A percentile compares a stretch with the other conserved stretches of the same genome.
phyloP scores from a whole-genome alignment of 2,797 vertebrate genomes.

The Amniataba percoides region DNA sequence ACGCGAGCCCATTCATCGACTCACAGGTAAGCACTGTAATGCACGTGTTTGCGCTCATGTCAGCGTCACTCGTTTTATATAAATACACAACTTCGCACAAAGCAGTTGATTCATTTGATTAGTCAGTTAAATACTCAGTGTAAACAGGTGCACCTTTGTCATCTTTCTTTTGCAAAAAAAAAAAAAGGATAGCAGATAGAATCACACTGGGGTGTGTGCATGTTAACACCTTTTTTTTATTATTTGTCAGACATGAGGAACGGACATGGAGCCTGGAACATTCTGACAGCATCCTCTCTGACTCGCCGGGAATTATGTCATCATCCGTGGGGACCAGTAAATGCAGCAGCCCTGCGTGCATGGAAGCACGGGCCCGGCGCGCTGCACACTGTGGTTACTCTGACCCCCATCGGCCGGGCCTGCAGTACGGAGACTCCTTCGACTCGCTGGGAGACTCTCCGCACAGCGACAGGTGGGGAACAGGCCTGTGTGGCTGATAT shows the following conservation, averaged over 20 bases:
- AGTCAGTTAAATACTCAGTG: neutral
- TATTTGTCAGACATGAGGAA: conserved; percentile 91
- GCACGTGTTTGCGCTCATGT: neutral
- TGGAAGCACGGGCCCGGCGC: conserved; percentile 93
- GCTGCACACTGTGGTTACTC: conserved; percentile 90
- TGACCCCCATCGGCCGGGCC: conserved; percentile 86
- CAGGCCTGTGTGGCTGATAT: conserved; percentile 26
- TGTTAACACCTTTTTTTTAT: conserved; percentile 62
- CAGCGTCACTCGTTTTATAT: neutral
- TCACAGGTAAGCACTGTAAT: conserved; percentile 85
- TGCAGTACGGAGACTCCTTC: conserved; percentile 93
- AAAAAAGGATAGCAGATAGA: neutral
- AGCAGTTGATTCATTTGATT: neutral
- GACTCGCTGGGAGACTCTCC: conserved; percentile 97
- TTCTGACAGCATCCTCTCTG: conserved; percentile 95
- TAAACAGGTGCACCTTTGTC: neutral
- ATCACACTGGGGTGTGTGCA: conserved; percentile 38
- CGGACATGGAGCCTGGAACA: conserved; percentile 97
- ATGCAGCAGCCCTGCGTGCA: conserved; percentile 97
- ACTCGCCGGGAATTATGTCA: conserved; percentile 95
- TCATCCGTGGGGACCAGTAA: conserved; percentile 98
- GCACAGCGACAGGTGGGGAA: conserved; percentile 94
- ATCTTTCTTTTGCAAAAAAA: neutral
- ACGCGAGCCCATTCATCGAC: conserved; percentile 95
- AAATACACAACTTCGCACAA: neutral